A percentile compares a stretch with the other conserved stretches of the same genome.
phyloP scores from a whole-genome alignment of 2,797 vertebrate genomes.

The Rhodeus uyekii region DNA sequence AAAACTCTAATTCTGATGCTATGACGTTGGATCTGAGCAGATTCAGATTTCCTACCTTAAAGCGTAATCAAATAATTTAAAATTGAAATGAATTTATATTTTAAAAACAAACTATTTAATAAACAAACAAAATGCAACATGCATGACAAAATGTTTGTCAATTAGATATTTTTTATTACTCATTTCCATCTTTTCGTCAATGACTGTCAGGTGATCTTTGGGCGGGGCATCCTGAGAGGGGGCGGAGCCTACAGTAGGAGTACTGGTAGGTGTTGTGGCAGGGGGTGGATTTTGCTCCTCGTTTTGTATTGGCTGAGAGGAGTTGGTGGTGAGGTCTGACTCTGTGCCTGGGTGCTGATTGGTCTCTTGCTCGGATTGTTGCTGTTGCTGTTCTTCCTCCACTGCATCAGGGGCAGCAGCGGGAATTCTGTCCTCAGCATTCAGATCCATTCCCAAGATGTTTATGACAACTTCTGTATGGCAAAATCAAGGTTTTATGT shows the following conservation, averaged over 20 bases:
- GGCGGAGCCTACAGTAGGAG: slow-evolving; percentile 4
- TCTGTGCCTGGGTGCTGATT: slow-evolving; percentile 31
- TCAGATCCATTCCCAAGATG: slow-evolving; percentile 53
- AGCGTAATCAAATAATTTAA: neutral
- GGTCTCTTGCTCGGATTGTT: slow-evolving; percentile 32
- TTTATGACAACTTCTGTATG: neutral
- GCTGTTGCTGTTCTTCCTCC: slow-evolving; percentile 46
- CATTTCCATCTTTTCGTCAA: slow-evolving; percentile 56
- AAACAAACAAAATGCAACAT: neutral
- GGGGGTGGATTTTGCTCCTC: slow-evolving; percentile 40
- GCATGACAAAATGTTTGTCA: neutral
- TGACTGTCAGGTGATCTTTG: slow-evolving; percentile 56
- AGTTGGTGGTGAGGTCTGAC: slow-evolving; percentile 25
- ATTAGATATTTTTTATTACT: slow-evolving; percentile 43
- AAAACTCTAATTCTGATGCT: neutral
- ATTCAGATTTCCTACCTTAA: neutral
- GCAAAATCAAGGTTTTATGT: slow-evolving; percentile 3
- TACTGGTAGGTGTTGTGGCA: slow-evolving; percentile 15
- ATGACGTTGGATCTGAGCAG: neutral
- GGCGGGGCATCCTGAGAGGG: slow-evolving; percentile 29
- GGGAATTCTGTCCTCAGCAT: slow-evolving; percentile 28
- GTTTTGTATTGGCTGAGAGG: slow-evolving; percentile 49
- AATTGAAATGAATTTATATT: neutral
- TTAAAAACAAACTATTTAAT: neutral
- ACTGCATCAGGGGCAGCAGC: slow-evolving; percentile 26